Base-by-base conservation (phyloP, 1,140 invertebrate species). In the Hyphantria cunea region DNA sequence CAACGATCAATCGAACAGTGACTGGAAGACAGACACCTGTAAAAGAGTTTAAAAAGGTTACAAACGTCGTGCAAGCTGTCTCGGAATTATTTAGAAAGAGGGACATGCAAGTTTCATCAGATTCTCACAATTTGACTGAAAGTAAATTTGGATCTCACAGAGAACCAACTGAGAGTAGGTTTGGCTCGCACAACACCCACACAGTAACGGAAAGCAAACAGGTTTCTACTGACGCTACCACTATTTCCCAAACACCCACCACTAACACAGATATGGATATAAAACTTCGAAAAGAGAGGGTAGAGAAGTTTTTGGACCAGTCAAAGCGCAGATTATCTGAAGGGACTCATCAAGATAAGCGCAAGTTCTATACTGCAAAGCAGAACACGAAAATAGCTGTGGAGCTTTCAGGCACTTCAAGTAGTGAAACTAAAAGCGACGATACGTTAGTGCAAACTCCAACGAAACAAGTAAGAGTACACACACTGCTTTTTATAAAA, bases 391-490 rank as follows among this genome's bases (percentile, higher is more conserved):
- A 14, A 32, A 25, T 3, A 25, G n/a, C 15, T 12, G 33, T 31
- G 13, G 50, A 32, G 14, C 33, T 49, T 3, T 52, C 64, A 3
- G 55, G 53, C n/a, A 32, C 42, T 11, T 39, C 58, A 0, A 72
- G 53, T 12, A 55, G 51, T 14, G 64, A 70, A 7, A 48, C 64
- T n/a, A 75, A 79, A 0, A 64, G 37, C 4, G 70, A 62, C 7
- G 63, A 51, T 0, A 67, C 60, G 3, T 7, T 50, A 7, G 39
- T 67, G n/a, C 42, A 12, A 25, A 12, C 12, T 9, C 8, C 12
- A 32, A 6, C 31, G 31, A 13, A 31, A 15, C 55, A 58, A 17
- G 55, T 58, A 49, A 58, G 55, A 58, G 55, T 3, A 44, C 11
- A 39, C n/a, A 39, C 1, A 25, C 2, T 25, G 5, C n/a, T n/a